Base-by-base conservation (phyloP, 2,888 invertebrate genomes). In the Margaritifera margaritifera region DNA sequence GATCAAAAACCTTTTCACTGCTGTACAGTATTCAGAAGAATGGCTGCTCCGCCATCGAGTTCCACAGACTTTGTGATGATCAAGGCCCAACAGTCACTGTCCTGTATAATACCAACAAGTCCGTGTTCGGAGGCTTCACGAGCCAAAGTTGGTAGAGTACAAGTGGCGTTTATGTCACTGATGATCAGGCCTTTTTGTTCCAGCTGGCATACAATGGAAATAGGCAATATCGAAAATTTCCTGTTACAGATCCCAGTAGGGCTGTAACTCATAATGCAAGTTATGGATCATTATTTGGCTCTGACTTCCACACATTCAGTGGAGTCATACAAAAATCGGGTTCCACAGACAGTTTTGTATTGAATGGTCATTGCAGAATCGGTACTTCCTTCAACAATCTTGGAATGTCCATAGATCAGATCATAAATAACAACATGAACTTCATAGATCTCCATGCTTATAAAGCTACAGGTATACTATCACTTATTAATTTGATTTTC, bases 61-160 rank as follows among this genome's bases (percentile, higher is more conserved):
- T 80, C 61, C 80, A 80, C 50, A 64, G 74, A 59, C 68, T 70
- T 66, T 80, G 80, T 67, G 71, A 79, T 71, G 72, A 78, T 54
- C 68, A 80, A 59, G 80, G 80, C 1, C 59, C 80, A 15, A 80
- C 80, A 1, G 78, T 79, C 6, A 75, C 77, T 1, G 73, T 80
- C 6, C 57, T 77, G 22, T 80, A 78, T 68, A 80, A 80, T 65
- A 70, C 71, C 24, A 66, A 70, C n/a, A 62, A 65, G 4, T 75
- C 70, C 50, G 69, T 80, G 25, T 80, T 73, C 58, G 80, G 80
- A 22, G 80, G 78, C 1, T 80, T 77, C 62, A 69, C 71, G 4
- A 42, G 64, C 20, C 20, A 50, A n/a, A 66, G 25, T 58, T 80
- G 79, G 80, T n/a, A 42, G 15, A 15, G 2, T 42, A 3, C 0